Evolutionary conservation across 2,113 vertebrate genomes (phyloP), one percentile per base, ranked within the genome.

Genomic region (Acinonyx jubatus): DNA sequence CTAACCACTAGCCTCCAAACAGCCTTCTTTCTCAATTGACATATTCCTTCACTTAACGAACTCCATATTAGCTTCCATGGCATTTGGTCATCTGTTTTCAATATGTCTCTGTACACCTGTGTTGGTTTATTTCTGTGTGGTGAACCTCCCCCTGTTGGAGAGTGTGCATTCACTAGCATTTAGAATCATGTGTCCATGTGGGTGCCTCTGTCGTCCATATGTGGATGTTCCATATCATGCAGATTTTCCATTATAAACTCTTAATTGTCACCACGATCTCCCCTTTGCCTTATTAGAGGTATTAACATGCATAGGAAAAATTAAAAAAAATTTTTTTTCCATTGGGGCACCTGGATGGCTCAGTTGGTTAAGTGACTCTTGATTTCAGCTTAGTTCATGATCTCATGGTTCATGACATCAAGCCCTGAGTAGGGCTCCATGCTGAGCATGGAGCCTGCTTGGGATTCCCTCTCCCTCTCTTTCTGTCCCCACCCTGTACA

Each of bases 141-240:
- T 21, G 12, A 86, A 18, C 19, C 41, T 74, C 41, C n/a, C 23
- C 21, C 11, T 36, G 5, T 19, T 78, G 27, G 55, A 83, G 21
- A 78, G 0, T 8, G 16, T 2, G 5, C 50, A 10, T 63, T 0
- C 16, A 45, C 4, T 0, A 5, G 18, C 3, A 7, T 38, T 68
- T 90, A 55, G 25, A 41, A 61, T 7, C n/a, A 13, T 73, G 2
- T 25, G 8, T 33, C 52, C 29, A 3, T 4, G 36, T 41, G 55
- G 4, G 9, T 3, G 31, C 23, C n/a, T 52, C 13, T 74, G 33
- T 13, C 29, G 19, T 79, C 33, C 4, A 1, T 33, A 38, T 48
- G 12, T 21, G 15, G 38, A 80, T 61, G 9, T 61, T 61, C 57
- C 57, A 61, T 61, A 82, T 27, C 6, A 50, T 27, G 45, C 9